A percentile compares a stretch with the other conserved stretches of the same genome.
These are phyloP conservation scores for Cordilura impudica DNA, from an alignment of 2,888 invertebrate species.

Conservation along the genomic window DNA sequence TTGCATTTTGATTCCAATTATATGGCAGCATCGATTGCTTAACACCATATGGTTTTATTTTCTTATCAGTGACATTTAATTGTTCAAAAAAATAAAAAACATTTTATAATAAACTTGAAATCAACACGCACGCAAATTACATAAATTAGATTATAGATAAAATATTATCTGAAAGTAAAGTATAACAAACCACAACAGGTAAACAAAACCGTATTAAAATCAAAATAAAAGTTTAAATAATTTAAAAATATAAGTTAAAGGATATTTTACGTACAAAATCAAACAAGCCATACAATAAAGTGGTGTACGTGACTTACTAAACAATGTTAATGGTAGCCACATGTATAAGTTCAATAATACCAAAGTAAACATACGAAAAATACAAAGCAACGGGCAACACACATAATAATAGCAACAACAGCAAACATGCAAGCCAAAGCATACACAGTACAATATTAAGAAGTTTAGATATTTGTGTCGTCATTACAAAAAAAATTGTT, in stretches of 20 bases:
- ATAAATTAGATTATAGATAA: slow-evolving; percentile 1
- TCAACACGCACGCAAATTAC: slow-evolving; percentile 7
- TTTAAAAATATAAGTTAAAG: no score
- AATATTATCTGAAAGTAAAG: background rate
- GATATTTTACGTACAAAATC: background rate
- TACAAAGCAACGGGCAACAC: background rate
- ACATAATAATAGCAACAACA: slow-evolving; percentile 21
- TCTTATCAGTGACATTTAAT: no score
- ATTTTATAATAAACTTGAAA: no score
- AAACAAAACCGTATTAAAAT: background rate
- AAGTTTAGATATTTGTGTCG: background rate
- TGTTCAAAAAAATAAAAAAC: no score
- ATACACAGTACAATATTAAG: slow-evolving; percentile 26
- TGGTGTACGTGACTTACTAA: slow-evolving; percentile 57
- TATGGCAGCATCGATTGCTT: no score
- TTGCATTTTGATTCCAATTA: no score
- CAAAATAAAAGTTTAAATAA: background rate
- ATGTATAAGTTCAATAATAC: slow-evolving; percentile 6
- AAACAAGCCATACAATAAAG: background rate
- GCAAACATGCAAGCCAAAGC: slow-evolving; percentile 12
- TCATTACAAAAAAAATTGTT: slow-evolving; percentile 22
- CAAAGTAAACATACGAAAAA: slow-evolving; percentile 31
- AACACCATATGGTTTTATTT: no score
- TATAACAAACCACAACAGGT: background rate
- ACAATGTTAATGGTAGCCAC: slow-evolving; percentile 44